A percentile compares a stretch with the other conserved stretches of the same genome.
Evolutionary conservation across 1,140 invertebrate genomes (phyloP).

Genomic region (Aricia agestis): DNA sequence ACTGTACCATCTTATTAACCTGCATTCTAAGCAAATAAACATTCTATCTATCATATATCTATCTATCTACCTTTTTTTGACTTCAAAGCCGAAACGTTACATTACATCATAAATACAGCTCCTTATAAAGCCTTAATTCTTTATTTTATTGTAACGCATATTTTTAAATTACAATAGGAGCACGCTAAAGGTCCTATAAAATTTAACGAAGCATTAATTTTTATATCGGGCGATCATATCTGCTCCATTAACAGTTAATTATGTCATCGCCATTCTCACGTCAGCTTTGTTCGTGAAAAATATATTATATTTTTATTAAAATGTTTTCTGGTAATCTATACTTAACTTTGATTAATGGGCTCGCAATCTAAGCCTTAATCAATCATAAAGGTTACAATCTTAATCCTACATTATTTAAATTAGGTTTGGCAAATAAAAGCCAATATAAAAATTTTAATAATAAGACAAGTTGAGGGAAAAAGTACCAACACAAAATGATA

Average conservation of each 20-base stretch:
- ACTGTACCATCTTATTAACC: too few species aligned
- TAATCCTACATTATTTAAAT: neutral
- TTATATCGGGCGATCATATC: neutral
- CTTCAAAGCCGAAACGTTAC: neutral
- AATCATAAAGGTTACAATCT: neutral
- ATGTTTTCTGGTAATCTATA: neutral
- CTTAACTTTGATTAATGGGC: neutral
- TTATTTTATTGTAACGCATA: neutral
- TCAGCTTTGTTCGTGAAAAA: neutral
- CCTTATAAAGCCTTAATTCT: too few species aligned
- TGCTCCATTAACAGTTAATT: neutral
- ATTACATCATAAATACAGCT: neutral
- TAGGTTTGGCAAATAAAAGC: neutral
- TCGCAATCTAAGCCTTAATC: neutral
- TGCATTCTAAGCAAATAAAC: too few species aligned
- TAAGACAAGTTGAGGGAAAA: neutral
- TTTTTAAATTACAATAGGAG: neutral
- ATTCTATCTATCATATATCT: too few species aligned
- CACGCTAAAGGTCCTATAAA: neutral
- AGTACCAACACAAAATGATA: too few species aligned
- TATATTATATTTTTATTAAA: neutral
- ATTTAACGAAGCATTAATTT: slow-evolving; percentile 1
- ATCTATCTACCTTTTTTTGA: too few species aligned
- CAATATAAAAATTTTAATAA: neutral
- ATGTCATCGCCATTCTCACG: neutral